Percentiles rank a stretch among this genome's conserved stretches.
Evolutionary conservation across 2,113 vertebrate species (phyloP).

Genomic region (Hystrix cristata): DNA sequence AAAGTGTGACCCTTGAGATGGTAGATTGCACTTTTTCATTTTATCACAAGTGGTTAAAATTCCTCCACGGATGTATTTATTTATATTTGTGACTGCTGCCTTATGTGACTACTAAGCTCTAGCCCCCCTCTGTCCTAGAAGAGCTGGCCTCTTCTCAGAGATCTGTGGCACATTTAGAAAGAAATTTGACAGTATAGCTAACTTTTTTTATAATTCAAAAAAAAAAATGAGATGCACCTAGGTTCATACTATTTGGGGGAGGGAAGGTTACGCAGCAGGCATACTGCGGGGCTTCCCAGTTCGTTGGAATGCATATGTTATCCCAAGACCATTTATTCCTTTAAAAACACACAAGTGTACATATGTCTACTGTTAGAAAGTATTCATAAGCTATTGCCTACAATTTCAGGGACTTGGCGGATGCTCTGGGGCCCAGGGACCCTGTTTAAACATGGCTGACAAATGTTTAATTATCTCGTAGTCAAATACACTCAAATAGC

Average conservation of each 20-base stretch:
- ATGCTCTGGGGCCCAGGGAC: neutral
- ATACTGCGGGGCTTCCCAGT: neutral
- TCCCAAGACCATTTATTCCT: neutral
- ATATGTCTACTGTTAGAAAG: neutral
- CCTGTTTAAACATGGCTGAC: conserved; percentile 62
- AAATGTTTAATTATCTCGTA: conserved; percentile 67
- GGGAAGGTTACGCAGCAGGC: fast-evolving
- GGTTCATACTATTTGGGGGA: neutral
- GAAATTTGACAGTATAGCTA: neutral
- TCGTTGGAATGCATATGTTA: neutral
- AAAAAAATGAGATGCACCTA: neutral
- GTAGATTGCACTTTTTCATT: neutral
- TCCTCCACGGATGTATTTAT: neutral
- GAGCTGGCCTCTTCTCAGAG: neutral
- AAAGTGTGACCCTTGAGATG: neutral
- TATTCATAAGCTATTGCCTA: neutral
- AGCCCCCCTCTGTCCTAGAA: neutral
- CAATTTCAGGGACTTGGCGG: neutral
- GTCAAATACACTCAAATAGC: conserved; percentile 53
- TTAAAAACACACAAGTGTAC: neutral
- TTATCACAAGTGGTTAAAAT: neutral
- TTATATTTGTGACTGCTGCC: neutral
- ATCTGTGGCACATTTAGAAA: neutral
- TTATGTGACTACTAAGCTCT: neutral
- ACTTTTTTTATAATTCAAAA: neutral